These are phyloP conservation scores for Osedax frankpressi DNA, from an alignment of 2,888 invertebrate species.

Conservation along the genomic window DNA sequence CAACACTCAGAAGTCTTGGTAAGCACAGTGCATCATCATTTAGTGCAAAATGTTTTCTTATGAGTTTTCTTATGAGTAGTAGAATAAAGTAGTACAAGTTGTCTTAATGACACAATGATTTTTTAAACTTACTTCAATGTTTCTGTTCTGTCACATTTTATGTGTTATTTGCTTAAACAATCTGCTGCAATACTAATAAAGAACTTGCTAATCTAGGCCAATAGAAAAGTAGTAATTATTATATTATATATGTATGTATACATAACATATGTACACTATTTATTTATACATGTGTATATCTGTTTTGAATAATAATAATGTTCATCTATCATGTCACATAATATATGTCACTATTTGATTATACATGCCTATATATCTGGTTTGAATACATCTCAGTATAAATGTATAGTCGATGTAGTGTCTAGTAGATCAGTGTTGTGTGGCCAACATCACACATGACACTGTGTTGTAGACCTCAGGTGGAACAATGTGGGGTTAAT, in stretches of 20 bases:
- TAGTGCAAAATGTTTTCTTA: not conserved
- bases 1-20: slow-evolving; percentile 38
- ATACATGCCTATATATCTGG: not conserved
- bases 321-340: not conserved
- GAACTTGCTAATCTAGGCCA: not conserved
- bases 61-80: too few relatives aligned
- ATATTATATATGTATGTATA: not conserved
- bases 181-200: slow-evolving; percentile 2
- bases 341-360: not conserved
- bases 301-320: not conserved
- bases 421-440: not conserved
- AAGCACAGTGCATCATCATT: slow-evolving; percentile 13
- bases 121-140: slow-evolving; percentile 3
- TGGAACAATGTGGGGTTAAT: slow-evolving; percentile 46
- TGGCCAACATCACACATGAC: not conserved
- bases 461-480: slow-evolving; percentile 36
- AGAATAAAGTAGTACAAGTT: too few relatives aligned
- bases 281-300: not conserved
- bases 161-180: not conserved
- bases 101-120: not conserved
- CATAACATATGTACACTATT: too few relatives aligned
- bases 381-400: not conserved
- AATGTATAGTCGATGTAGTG: not conserved
- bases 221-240: not conserved
- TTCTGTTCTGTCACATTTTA: not conserved